These are phyloP conservation scores for rabbit (Oryctolagus cuniculus) DNA, from an alignment of 2,113 vertebrate species.

Conservation along the genomic window mOryCun1.1 NC_091433.1:59476501-59477000, in stretches of 20 bases:
- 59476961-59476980: constrained; percentile 28
- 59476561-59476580: constrained; percentile 12
- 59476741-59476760: not conserved
- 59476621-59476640: constrained; percentile 11
- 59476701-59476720: constrained; percentile 42
- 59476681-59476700: constrained; percentile 11
- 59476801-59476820: constrained; percentile 20
- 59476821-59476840: constrained; percentile 30
- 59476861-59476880: not conserved
- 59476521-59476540: constrained; percentile 40
- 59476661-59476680: constrained; percentile 52
- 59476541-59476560: constrained; percentile 9
- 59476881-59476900: not conserved
- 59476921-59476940: not conserved
- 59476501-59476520: constrained; percentile 39
- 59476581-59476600: constrained; percentile 26
- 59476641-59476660: constrained; percentile 67
- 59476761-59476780: constrained; percentile 25
- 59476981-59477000: not conserved
- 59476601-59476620: constrained; percentile 59
- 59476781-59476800: constrained; percentile 23
- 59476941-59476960: not conserved
- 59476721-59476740: not conserved
- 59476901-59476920: not conserved
- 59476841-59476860: not conserved